Conservation (phyloP, 2,113 vertebrate genomes). For the Periophthalmodon schlosseri region DNA sequence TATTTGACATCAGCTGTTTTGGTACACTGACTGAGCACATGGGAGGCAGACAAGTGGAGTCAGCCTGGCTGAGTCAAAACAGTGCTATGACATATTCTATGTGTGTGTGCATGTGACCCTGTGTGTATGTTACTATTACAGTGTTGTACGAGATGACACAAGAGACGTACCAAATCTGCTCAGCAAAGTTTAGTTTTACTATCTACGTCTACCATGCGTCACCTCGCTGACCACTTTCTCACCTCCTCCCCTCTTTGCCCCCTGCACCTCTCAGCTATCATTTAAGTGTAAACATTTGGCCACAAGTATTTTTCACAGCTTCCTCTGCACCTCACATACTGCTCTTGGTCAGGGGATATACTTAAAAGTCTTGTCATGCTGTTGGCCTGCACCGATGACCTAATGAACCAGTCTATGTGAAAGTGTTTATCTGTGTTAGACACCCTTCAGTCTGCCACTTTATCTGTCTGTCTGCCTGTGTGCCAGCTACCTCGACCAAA, state of each 20-base stretch:
- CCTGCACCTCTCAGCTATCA: constrained; percentile 52
- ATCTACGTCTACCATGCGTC: constrained; percentile 59
- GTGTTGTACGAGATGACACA: constrained; percentile 72
- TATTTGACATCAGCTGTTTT: constrained; percentile 30
- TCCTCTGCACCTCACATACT: constrained; percentile 1
- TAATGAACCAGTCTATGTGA: constrained; percentile 36
- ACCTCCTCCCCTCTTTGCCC: not conserved
- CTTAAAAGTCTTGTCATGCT: constrained; percentile 70
- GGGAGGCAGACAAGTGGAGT: constrained; percentile 48
- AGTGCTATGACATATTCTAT: constrained; percentile 56
- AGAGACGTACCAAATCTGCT: constrained; percentile 64
- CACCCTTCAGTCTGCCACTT: constrained; percentile 23
- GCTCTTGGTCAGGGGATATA: constrained; percentile 66
- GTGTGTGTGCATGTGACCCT: constrained; percentile 46
- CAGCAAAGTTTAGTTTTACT: constrained; percentile 59
- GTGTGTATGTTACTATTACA: constrained; percentile 64
- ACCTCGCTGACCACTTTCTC: constrained; percentile 25
- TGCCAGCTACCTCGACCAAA: constrained; percentile 53
- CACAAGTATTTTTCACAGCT: constrained; percentile 70
- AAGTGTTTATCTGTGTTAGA: constrained; percentile 31
- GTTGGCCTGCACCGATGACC: constrained; percentile 59
- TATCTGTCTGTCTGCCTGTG: constrained; percentile 29
- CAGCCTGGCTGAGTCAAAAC: constrained; percentile 64
- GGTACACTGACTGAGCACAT: constrained; percentile 27
- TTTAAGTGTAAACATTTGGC: constrained; percentile 71